Conservation (phyloP, 2,888 invertebrate genomes). For the Ennomos fuscantarius region DNA sequence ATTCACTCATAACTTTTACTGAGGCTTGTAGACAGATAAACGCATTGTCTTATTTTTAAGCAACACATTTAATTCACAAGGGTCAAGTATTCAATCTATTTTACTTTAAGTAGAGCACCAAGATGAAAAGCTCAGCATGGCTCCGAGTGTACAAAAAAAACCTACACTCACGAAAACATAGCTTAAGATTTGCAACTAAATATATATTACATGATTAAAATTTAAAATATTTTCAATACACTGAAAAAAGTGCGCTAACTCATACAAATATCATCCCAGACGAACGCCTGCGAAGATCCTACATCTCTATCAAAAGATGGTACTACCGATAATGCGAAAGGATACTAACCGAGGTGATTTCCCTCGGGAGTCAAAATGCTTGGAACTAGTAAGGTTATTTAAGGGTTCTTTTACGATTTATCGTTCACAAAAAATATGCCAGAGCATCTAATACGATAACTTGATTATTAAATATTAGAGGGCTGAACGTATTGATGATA, state of each 20-base stretch:
- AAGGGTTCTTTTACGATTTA: constrained; percentile 10
- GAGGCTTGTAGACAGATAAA: constrained; percentile 21
- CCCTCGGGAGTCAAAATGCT: constrained; percentile 50
- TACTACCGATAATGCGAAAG: constrained; percentile 48
- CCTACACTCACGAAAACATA: background rate
- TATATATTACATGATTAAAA: too few species aligned
- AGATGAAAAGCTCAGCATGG: too few species aligned
- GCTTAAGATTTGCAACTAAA: too few species aligned
- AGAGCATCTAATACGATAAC: background rate
- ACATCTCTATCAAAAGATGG: constrained; percentile 49
- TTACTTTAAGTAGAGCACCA: constrained; percentile 5
- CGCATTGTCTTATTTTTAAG: constrained; percentile 22
- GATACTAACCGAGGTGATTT: constrained; percentile 66
- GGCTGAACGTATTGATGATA: too few species aligned
- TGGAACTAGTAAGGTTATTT: constrained; percentile 30
- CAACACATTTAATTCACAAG: constrained; percentile 13
- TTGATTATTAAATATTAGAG: too few species aligned
- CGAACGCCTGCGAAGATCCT: constrained; percentile 41
- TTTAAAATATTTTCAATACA: background rate
- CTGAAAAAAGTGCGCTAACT: background rate
- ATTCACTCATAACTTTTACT: constrained; percentile 36
- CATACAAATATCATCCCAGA: constrained; percentile 17
- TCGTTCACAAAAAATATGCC: constrained; percentile 1
- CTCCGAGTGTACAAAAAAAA: background rate
- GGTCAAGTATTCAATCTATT: constrained; percentile 15